Base-by-base conservation (phyloP, 2,888 invertebrate genomes). In the Vannuccia rotundouncinata region DNA sequence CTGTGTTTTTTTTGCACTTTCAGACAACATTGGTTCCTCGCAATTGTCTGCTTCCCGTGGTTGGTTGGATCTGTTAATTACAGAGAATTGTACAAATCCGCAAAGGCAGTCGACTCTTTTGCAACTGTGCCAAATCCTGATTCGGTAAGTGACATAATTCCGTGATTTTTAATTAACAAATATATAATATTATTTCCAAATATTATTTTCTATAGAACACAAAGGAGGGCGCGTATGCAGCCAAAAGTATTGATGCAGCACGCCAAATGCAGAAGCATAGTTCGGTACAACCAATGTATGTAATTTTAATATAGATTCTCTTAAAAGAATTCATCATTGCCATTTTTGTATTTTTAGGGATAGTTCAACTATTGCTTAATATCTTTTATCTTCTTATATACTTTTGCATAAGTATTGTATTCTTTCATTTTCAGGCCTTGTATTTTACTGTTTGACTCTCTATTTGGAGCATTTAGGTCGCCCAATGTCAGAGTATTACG, bases 361-460 rank as follows among this genome's bases (percentile, higher is more conserved):
- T n/a, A n/a, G n/a, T n/a, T n/a, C n/a, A n/a, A n/a, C n/a, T n/a
- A n/a, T n/a, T n/a, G n/a, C n/a, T n/a, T 45, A 17, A 45, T 45
- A 45, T 45, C 5, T 45, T 13, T 45, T 45, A 13, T 45, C 17
- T 13, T 13, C 45, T 45, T 45, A 45, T 45, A 13, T 45, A 13
- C 45, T 45, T 5, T 17, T 45, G 45, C 17, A 45, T n/a, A n/a
- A n/a, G n/a, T n/a, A n/a, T n/a, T n/a, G n/a, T 45, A 17, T 45
- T 45, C 17, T 45, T 5, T 45, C 17, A 13, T 45, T 45, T 45
- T 1, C 29, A 94, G 94, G 85, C 95, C 96, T 0, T 94, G 95
- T 87, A 95, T 98, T 85, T 89, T 98, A 81, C 93, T 98, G 85
- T 96, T 97, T 88, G 97, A 98, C 89, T 98, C 97, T 0, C 89